A percentile compares a stretch with the other conserved stretches of the same genome.
Conservation (phyloP, 2,113 vertebrate genomes). For the Vulpes lagopus region DNA sequence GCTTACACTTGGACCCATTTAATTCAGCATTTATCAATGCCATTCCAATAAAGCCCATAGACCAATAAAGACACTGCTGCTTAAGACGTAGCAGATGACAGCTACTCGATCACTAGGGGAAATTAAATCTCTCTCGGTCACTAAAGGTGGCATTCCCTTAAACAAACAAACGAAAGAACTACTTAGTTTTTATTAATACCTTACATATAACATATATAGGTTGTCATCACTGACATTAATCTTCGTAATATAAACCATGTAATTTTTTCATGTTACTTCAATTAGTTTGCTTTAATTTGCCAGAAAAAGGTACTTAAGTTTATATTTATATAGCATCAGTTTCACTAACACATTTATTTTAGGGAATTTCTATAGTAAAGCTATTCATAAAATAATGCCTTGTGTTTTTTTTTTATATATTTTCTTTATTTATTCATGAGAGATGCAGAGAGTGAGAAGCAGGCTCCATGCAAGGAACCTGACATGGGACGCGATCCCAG, state of each 20-base stretch:
- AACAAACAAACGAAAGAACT: conserved; percentile 37
- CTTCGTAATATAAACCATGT: conserved; percentile 14
- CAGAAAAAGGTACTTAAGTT: conserved; percentile 46
- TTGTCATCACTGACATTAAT: conserved; percentile 52
- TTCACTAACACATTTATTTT: conserved; percentile 45
- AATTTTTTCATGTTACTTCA: conserved; percentile 69
- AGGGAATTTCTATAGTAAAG: background rate
- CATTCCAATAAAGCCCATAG: conserved; percentile 10
- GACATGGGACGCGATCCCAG: too few species aligned
- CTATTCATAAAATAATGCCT: background rate
- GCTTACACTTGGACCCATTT: background rate
- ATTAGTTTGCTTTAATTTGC: conserved; percentile 35
- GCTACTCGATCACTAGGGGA: background rate
- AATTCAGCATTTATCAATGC: background rate
- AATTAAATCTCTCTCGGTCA: conserved; percentile 65
- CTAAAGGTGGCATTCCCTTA: conserved; percentile 45
- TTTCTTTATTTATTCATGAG: too few species aligned
- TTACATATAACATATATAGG: conserved; percentile 37
- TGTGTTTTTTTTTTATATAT: too few species aligned
- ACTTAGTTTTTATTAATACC: conserved; percentile 61
- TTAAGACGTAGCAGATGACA: conserved; percentile 29
- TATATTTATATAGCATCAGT: conserved; percentile 23
- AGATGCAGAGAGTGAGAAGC: too few species aligned
- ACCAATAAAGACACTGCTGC: background rate
- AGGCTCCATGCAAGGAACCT: too few species aligned